Evolutionary conservation across 2,888 invertebrate genomes (phyloP).

Genomic region (Cantharis nigra): DNA sequence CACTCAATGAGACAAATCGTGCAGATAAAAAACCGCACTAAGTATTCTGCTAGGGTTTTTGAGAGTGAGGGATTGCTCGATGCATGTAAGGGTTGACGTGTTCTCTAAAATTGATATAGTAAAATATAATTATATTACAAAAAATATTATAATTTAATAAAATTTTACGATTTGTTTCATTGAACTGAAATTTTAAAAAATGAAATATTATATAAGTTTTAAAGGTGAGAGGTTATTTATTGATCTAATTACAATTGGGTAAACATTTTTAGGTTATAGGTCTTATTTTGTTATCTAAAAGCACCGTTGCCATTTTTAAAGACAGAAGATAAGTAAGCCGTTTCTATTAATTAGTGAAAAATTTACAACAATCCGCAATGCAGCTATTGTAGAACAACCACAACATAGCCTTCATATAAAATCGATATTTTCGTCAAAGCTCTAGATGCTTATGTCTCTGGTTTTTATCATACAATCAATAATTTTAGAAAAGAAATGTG

Average conservation of each 20-base stretch:
- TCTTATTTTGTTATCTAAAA: neutral
- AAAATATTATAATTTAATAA: too few relatives aligned
- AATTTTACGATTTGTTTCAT: too few relatives aligned
- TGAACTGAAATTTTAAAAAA: neutral
- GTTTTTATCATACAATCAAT: neutral
- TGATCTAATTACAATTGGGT: neutral
- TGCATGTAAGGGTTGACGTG: too few relatives aligned
- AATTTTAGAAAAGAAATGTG: neutral
- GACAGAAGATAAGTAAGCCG: neutral
- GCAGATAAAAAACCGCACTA: too few relatives aligned
- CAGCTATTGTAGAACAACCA: conserved; percentile 9
- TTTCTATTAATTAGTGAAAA: neutral
- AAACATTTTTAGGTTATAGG: neutral
- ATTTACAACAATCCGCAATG: conserved; percentile 13
- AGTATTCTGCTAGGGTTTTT: too few relatives aligned
- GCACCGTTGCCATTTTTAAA: neutral
- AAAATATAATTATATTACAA: too few relatives aligned
- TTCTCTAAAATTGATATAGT: too few relatives aligned
- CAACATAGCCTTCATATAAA: neutral
- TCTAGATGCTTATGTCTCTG: neutral
- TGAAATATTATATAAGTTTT: neutral
- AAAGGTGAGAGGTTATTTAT: neutral
- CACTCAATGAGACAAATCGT: too few relatives aligned
- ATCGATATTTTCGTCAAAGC: conserved; percentile 1
- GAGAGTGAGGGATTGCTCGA: too few relatives aligned